Evolutionary conservation across 2,797 vertebrate genomes (phyloP), one percentile per base, ranked within the genome.

Genomic region (Chaetodon trifasciatus): DNA sequence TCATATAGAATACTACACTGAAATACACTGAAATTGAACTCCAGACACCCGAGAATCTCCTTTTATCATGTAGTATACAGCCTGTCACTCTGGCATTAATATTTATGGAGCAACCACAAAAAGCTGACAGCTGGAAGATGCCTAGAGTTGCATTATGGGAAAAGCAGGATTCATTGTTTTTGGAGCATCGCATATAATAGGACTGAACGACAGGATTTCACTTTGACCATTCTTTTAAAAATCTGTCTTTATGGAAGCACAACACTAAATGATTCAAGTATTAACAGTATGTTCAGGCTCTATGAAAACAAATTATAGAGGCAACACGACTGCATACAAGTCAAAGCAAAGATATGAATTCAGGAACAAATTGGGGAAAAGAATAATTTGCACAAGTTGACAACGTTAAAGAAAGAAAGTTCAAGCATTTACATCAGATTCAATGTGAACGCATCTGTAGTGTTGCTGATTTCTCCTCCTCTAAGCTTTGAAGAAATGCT

Each of bases 51-150:
- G 44, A 65, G 50, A 61, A 12, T 47, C 50, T 66, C 55, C 46
- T 76, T 42, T 76, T 46, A 74, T 67, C 35, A 17, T 35, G 52
- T 37, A n/a, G 21, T 16, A 28, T 32, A 19, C 50, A 53, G 56
- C 1, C 7, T 9, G 50, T 74, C 69, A n/a, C 39, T 39, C 69
- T 11, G 24, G 8, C 64, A 67, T 77, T 53, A 72, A 70, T 62
- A 81, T 72, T 80, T 77, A 52, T 70, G 8, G 56, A 23, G 39
- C 13, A 40, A 39, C 71, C 11, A 76, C 64, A 74, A 76, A 65
- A 49, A 57, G 55, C 61, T 53, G 73, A 21, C 70, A 65, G 60
- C 46, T 49, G 47, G 50, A 42, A 39, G 56, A 70, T n/a, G n/a
- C 65, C 32, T 4, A 3, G 23, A 32, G n/a, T 44, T 40, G n/a